Conservation (phyloP, 2,797 vertebrate genomes). For the Echiichthys vipera region DNA sequence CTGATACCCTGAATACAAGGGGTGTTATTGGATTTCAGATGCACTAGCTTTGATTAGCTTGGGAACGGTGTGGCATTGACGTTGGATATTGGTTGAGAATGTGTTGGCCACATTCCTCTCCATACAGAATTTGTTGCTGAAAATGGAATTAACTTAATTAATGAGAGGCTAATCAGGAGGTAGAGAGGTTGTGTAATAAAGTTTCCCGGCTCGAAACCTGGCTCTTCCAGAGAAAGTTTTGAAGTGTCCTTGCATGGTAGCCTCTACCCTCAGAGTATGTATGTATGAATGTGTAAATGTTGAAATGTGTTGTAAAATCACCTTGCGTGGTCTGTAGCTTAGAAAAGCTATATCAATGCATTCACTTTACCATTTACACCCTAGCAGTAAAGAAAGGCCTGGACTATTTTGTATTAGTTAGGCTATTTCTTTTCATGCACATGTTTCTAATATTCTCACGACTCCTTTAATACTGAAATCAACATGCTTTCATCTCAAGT, state of each 20-base stretch:
- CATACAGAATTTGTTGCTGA: conserved; percentile 18
- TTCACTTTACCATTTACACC: too few relatives aligned
- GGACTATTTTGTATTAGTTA: conserved; percentile 15
- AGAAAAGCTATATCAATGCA: too few relatives aligned
- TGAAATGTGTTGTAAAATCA: too few relatives aligned
- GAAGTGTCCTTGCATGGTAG: too few relatives aligned
- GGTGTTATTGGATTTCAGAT: conserved; percentile 56
- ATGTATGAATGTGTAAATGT: too few relatives aligned
- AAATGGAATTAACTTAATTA: conserved; percentile 50
- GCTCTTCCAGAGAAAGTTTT: too few relatives aligned
- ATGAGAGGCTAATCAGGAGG: background rate
- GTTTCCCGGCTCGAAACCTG: too few relatives aligned
- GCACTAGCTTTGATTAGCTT: conserved; percentile 56
- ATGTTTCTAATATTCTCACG: conserved; percentile 1
- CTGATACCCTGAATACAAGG: conserved; percentile 41
- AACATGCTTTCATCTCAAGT: too few relatives aligned
- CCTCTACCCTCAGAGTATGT: too few relatives aligned
- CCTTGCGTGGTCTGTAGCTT: too few relatives aligned
- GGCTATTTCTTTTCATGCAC: conserved; percentile 13
- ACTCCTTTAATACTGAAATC: background rate
- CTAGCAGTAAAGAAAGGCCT: background rate
- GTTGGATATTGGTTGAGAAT: conserved; percentile 45
- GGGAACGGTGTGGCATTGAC: conserved; percentile 28
- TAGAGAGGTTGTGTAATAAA: too few relatives aligned
- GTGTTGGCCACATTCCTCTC: conserved; percentile 31